A percentile compares a stretch with the other conserved stretches of the same genome.
Evolutionary conservation across 2,797 vertebrate species (phyloP).

Genomic region (Pantherophis alleghaniensis): DNA sequence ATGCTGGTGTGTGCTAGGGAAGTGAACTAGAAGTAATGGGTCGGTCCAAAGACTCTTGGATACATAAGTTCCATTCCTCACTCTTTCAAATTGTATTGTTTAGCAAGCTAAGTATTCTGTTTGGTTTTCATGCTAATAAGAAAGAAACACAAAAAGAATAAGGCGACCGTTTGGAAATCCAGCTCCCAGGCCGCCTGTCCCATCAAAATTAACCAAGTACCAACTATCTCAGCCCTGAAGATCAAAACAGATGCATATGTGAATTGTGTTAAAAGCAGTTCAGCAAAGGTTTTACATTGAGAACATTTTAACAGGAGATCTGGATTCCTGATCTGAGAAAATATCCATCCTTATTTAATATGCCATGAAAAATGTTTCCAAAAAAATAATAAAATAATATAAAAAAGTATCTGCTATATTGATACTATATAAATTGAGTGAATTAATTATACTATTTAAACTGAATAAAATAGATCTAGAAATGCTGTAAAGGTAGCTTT

Average conservation of each 20-base stretch:
- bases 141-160: constrained; percentile 52
- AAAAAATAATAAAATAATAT: not conserved
- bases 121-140: constrained; percentile 59
- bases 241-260: constrained; percentile 10
- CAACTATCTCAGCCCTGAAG: not conserved
- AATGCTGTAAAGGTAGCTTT: not conserved
- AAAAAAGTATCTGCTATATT: not conserved
- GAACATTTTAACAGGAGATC: constrained; percentile 3
- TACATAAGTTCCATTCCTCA: constrained; percentile 51
- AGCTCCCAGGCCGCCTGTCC: constrained; percentile 38
- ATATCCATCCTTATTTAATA: not conserved
- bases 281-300: constrained; percentile 14
- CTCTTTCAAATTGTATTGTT: constrained; percentile 61
- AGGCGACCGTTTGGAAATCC: constrained; percentile 60
- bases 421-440: not conserved
- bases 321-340: not conserved
- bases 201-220: constrained; percentile 37
- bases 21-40: constrained; percentile 76
- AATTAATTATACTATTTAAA: not conserved
- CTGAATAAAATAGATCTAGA: not conserved
- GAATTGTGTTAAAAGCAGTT: constrained; percentile 8
- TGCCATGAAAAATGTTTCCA: not conserved
- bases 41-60: constrained; percentile 66
- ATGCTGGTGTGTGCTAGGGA: constrained; percentile 69
- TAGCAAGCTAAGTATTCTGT: constrained; percentile 45